Evolutionary conservation across 2,888 invertebrate genomes (phyloP).

Genomic region (Papilio elwesi): DNA sequence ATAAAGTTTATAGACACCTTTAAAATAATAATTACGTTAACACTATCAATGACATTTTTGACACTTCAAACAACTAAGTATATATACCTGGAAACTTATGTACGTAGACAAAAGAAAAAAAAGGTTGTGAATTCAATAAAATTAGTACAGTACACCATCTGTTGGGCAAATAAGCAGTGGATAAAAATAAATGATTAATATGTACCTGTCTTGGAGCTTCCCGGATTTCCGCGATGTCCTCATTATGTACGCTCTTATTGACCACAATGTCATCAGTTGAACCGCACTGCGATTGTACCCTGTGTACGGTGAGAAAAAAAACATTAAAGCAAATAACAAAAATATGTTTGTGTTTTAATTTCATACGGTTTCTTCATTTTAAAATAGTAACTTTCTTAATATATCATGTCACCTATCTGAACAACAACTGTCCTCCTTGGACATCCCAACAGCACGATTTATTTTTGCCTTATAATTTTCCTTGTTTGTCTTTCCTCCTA

Average conservation of each 20-base stretch:
- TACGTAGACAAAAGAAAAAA: too few relatives aligned
- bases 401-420: neutral
- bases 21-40: too few relatives aligned
- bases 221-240: conserved; percentile 67
- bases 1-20: too few relatives aligned
- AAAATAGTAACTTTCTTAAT: neutral
- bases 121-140: too few relatives aligned
- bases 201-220: conserved; percentile 70
- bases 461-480: neutral
- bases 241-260: conserved; percentile 63
- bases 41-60: too few relatives aligned
- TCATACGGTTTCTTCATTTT: conserved; percentile 1
- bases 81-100: too few relatives aligned
- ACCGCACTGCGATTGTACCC: conserved; percentile 65
- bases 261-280: conserved; percentile 53
- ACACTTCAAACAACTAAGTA: too few relatives aligned
- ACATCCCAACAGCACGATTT: neutral
- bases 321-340: too few relatives aligned
- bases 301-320: conserved; percentile 50
- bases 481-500: neutral
- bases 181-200: conserved; percentile 11
- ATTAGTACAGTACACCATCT: too few relatives aligned
- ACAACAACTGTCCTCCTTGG: neutral
- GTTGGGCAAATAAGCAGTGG: too few relatives aligned
- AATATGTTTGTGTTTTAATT: too few relatives aligned